phyloP scores from a whole-genome alignment of 2,113 vertebrate species.

The Scomber scombrus region DNA sequence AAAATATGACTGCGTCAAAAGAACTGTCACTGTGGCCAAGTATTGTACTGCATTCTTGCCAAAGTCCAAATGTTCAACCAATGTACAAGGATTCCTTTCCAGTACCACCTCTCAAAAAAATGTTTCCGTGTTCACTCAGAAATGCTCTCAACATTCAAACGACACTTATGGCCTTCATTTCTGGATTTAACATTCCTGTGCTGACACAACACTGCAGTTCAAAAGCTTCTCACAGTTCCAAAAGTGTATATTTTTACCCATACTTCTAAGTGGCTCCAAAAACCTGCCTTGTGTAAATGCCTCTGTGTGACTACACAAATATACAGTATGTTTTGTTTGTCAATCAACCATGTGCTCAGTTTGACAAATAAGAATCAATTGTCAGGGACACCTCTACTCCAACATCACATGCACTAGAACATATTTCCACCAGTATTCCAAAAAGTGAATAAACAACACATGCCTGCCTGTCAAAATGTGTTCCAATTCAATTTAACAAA shows the following conservation, averaged over 20 bases:
- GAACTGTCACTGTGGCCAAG: not conserved
- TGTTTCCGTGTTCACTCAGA: not conserved
- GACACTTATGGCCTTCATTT: not conserved
- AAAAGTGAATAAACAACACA: slow-evolving; percentile 13
- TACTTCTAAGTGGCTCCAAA: not conserved
- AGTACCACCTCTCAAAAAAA: not conserved
- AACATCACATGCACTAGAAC: not conserved
- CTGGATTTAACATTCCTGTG: not conserved
- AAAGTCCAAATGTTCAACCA: not conserved
- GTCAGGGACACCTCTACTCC: not conserved
- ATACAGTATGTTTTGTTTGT: slow-evolving; percentile 1
- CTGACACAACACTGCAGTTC: not conserved
- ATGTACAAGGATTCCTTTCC: not conserved
- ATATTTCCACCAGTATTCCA: not conserved
- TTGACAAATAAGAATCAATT: slow-evolving; percentile 34
- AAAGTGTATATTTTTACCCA: not conserved
- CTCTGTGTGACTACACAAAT: not conserved
- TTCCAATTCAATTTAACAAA: too few species aligned
- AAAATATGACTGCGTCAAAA: not conserved
- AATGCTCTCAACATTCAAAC: not conserved
- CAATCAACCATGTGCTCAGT: slow-evolving; percentile 17
- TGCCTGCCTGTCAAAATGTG: too few species aligned
- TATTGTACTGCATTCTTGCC: not conserved
- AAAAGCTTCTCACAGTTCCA: slow-evolving; percentile 3
- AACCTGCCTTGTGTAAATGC: not conserved